Evolutionary conservation across 2,797 vertebrate genomes (phyloP).

Genomic region (Anguilla pacifica): DNA sequence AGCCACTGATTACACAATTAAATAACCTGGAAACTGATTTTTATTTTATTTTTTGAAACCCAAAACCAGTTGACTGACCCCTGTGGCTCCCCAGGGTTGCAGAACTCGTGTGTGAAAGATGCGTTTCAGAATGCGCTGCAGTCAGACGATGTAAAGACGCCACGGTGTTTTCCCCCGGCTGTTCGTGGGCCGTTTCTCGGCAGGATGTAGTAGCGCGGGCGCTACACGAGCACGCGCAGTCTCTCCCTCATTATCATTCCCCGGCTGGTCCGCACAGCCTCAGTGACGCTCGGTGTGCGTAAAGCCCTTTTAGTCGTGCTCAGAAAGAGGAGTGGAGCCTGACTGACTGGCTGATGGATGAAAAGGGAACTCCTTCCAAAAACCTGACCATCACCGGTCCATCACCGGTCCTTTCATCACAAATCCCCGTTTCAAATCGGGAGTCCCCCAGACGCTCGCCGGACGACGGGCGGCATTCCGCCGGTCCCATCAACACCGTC

Average conservation of each 20-base stretch:
- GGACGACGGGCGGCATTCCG: not conserved
- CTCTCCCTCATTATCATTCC: not conserved
- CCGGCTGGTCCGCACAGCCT: not conserved
- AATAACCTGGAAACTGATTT: not conserved
- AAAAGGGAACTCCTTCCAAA: not conserved
- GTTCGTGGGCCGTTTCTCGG: not conserved
- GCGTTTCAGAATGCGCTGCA: not conserved
- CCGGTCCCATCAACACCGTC: not conserved
- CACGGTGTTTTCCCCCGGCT: not conserved
- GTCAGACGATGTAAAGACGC: not conserved
- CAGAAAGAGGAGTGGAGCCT: not conserved
- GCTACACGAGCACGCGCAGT: not conserved
- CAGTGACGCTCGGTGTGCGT: not conserved
- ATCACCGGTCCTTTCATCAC: not conserved
- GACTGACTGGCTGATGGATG: not conserved
- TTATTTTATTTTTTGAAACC: not conserved
- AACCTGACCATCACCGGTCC: not conserved
- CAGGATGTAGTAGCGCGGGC: not conserved
- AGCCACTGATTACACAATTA: not conserved
- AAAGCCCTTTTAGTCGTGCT: not conserved
- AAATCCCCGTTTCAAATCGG: not conserved
- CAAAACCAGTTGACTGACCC: not conserved
- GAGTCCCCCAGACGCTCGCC: not conserved
- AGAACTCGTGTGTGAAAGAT: not conserved
- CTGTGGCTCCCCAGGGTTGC: not conserved